Base-by-base conservation (phyloP, 2,888 invertebrate genomes). In the Acleris literana region DNA sequence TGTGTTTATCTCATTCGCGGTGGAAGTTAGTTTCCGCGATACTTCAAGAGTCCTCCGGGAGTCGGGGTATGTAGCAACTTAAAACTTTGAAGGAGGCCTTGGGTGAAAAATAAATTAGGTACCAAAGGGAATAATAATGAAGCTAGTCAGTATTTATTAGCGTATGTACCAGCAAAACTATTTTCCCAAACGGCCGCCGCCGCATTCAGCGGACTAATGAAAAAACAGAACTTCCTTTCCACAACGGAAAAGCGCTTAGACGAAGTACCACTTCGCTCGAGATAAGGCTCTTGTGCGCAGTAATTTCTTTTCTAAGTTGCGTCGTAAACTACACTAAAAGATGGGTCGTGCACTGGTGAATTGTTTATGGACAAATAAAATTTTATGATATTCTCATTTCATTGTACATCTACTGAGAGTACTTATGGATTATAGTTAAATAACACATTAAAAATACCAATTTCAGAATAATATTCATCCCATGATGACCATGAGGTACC, bases 221-320 rank as follows among this genome's bases (percentile, higher is more conserved):
- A 70, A 68, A 69, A 69, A 69, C 67, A 69, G 33, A 67, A 63
- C 67, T 55, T 69, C 54, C 60, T 68, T 64, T 53, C 44, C 53
- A 33, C 53, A 33, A 69, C 55, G 63, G 70, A 67, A 33, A 69
- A 70, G 55, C 52, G 68, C 55, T 68, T 67, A 64, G 68, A 70
- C 25, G 65, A 68, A 71, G 66, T 56, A 69, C 69, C 68, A 66
- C 68, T 69, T 66, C 53, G 49, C 20, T 57, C 53, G 54, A 69
- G 69, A 71, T 69, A 70, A 68, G 63, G 33, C 54, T 52, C 54
- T 64, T 58, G 53, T 54, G 61, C 49, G 63, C 67, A 63, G 65
- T 71, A 68, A 70, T 70, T 66, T 56, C 63, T 63, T 62, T 65
- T 55, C 64, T 51, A 68, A 70, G 67, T 69, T 69, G 68, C 64